Base-by-base conservation (phyloP, 2,888 invertebrate genomes). In the Autographa pulchrina region DNA sequence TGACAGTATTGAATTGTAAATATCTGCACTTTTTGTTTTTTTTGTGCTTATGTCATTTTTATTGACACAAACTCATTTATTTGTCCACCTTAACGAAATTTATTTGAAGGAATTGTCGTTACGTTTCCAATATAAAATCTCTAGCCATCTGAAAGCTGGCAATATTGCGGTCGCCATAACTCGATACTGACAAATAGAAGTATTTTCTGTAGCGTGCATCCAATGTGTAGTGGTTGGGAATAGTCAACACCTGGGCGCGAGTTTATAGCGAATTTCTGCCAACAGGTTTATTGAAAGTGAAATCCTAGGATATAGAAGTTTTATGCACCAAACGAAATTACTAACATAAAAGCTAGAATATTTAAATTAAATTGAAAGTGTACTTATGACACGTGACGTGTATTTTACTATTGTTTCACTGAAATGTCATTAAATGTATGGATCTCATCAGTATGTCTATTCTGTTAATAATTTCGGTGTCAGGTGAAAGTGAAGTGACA, bases 111-210 rank as follows among this genome's bases (percentile, higher is more conserved):
- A 32, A 32, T 59, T 59, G 59, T 70, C 18, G 54, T 41, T 65
- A 78, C 65, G 76, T 78, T 78, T 78, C 66, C 66, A 62, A 38
- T 43, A 70, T 68, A 68, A 77, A 68, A 77, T 68, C 66, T 70
- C 66, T 65, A 58, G 66, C 25, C 52, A 58, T 72, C 70, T 35
- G 38, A 60, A 60, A 72, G 62, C 64, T 59, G 65, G 63, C 67
- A 74, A 72, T 59, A 75, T 72, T 66, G 70, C 60, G 62, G 62
- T 59, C 71, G 32, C 70, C 61, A 72, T 66, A 74, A 74, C 75
- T 78, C 68, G 78, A 78, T 81, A 81, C 62, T 78, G 82, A 81
- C 70, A 80, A 78, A 78, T 81, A 67, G 41, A 68, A 78, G 72
- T 68, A 78, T 75, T 81, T 72, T 70, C 20, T 56, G 54, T 25